Base-by-base conservation (phyloP, 2,888 invertebrate species). In the Caenorhabditis becei region DNA sequence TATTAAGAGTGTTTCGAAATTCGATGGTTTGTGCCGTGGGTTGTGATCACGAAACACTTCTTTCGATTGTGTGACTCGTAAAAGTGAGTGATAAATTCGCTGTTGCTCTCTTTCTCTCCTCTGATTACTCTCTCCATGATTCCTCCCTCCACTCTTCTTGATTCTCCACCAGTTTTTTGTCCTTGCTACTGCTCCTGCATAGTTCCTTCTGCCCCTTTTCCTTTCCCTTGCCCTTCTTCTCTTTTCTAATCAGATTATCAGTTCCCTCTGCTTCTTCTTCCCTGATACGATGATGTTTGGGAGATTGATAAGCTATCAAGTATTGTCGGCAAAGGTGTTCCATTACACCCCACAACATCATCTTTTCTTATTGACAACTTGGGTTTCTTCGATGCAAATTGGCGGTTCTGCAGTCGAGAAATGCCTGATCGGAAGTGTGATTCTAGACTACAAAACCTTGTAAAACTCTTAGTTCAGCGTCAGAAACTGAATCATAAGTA, bases 11-110 rank as follows among this genome's bases (percentile, higher is more conserved):
- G 26, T 18, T 49, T 49, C 20, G 44, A 35, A 26, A 53, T 51
- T 53, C 18, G n/a, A 28, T 53, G 61, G 61, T 70, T 70, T 70
- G 61, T 70, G 61, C 37, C 54, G 28, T 16, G 24, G 49, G 41
- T 59, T 59, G 74, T 74, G 74, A 74, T 74, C 74, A 74, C 63
- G 51, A 74, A 74, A 65, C 41, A 49, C 65, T 72, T 61, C 32
- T 51, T 51, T 61, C 10, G 47, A 41, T 41, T 56, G 54, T 61
- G 66, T 75, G 75, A 65, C 74, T 74, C 74, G 74, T 74, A 74
- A 74, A 75, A 74, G 32, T 66, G 69, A 69, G 69, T 77, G 77
- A 77, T 77, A 69, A 69, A 69, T 77, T 61, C 67, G 51, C 54
- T 65, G 63, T 74, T 56, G 56, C 58, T 61, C 70, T 67, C 44